phyloP scores from a whole-genome alignment of 2,888 invertebrate species.

The Cactoblastis cactorum region DNA sequence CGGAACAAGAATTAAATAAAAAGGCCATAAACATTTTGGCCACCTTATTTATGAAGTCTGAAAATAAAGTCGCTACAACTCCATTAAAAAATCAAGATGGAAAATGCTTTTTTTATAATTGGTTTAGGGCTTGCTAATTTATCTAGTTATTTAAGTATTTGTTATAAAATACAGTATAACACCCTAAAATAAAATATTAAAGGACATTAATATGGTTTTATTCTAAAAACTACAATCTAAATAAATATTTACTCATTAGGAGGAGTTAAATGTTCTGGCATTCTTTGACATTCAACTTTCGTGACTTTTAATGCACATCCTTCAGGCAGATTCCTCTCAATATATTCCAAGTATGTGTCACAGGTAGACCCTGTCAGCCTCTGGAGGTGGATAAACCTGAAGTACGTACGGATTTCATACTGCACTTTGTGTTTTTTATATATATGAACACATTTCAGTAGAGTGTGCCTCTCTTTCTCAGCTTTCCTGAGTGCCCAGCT shows the following conservation, averaged over 20 bases:
- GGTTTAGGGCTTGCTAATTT: too few relatives aligned
- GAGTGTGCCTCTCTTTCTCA: constrained; percentile 86
- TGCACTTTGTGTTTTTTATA: constrained; percentile 96
- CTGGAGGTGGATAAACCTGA: constrained; percentile 88
- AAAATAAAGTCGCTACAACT: too few relatives aligned
- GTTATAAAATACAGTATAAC: too few relatives aligned
- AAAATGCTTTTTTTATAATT: too few relatives aligned
- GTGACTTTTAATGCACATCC: constrained; percentile 96
- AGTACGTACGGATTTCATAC: constrained; percentile 97
- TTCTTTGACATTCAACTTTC: constrained; percentile 82
- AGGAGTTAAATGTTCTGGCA: constrained; percentile 77
- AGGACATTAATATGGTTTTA: neutral
- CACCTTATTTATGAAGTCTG: too few relatives aligned
- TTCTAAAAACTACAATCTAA: constrained; percentile 5
- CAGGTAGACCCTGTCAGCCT: constrained; percentile 96
- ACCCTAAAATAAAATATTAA: neutral
- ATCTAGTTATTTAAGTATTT: too few relatives aligned
- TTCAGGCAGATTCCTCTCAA: constrained; percentile 97
- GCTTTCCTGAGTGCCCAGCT: constrained; percentile 88
- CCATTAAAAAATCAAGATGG: too few relatives aligned
- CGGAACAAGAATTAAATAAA: too few relatives aligned
- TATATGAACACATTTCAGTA: constrained; percentile 93
- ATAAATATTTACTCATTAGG: constrained; percentile 45
- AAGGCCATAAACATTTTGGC: too few relatives aligned
- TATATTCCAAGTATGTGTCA: constrained; percentile 96